Percentiles rank a stretch among this genome's conserved stretches.
Evolutionary conservation across 2,797 vertebrate genomes (phyloP).

Genomic region (Neopelma chrysocephalum): DNA sequence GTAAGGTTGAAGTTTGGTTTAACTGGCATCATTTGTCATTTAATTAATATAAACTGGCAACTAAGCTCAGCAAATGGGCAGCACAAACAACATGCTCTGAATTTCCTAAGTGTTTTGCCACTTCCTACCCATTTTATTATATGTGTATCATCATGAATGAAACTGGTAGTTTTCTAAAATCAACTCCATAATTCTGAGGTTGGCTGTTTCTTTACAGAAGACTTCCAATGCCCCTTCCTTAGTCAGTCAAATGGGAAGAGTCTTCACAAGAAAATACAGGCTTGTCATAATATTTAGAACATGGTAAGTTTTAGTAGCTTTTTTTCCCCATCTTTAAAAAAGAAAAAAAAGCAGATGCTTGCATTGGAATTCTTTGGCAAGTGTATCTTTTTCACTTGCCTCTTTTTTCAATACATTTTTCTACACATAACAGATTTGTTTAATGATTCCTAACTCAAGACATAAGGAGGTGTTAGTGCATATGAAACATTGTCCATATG

Average conservation of each 20-base stretch:
- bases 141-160: background rate
- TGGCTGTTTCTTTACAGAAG: background rate
- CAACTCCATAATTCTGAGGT: background rate
- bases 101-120: background rate
- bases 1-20: background rate
- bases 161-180: background rate
- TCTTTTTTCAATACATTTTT: background rate
- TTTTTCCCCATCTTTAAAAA: background rate
- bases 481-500: background rate
- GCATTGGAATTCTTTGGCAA: background rate
- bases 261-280: background rate
- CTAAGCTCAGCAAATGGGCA: background rate
- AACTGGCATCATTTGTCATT: background rate
- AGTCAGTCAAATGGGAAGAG: background rate
- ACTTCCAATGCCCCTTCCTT: background rate
- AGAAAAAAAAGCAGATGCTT: background rate
- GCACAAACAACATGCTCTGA: background rate
- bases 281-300: background rate
- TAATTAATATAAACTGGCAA: background rate
- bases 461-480: background rate
- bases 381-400: background rate
- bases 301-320: background rate
- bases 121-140: background rate
- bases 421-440: background rate
- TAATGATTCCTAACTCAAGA: background rate